Conservation (phyloP, 1,140 invertebrate genomes). For the Dendroctonus valens region DNA sequence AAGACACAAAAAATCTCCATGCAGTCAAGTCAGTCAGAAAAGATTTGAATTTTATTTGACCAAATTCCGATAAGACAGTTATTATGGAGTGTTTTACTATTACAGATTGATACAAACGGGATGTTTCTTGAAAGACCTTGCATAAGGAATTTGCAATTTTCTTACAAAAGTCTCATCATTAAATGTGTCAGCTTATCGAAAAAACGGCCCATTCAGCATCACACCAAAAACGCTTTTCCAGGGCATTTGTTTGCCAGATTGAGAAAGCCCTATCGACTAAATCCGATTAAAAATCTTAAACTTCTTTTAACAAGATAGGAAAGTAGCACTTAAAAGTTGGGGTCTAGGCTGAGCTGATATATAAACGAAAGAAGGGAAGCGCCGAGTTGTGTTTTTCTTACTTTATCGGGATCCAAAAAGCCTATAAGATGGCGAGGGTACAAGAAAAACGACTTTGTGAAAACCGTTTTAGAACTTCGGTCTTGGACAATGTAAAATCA, state of each 20-base stretch:
- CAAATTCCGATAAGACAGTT: too few relatives aligned
- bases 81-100: too few relatives aligned
- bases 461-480: not conserved
- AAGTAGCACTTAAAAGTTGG: slow-evolving; percentile 21
- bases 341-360: slow-evolving; percentile 13
- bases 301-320: slow-evolving; percentile 23
- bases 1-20: too few relatives aligned
- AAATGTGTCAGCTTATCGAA: too few relatives aligned
- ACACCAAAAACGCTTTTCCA: too few relatives aligned
- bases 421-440: slow-evolving; percentile 17
- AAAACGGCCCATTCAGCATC: too few relatives aligned
- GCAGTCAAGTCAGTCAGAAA: too few relatives aligned
- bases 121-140: too few relatives aligned
- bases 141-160: too few relatives aligned
- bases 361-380: slow-evolving; percentile 13
- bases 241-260: not conserved
- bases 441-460: slow-evolving; percentile 8
- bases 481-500: not conserved
- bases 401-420: slow-evolving; percentile 19
- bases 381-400: slow-evolving; percentile 20
- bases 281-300: slow-evolving; percentile 24
- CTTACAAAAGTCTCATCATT: too few relatives aligned
- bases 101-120: too few relatives aligned
- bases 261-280: slow-evolving; percentile 3
- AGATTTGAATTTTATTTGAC: too few relatives aligned